Evolutionary conservation across 2,888 invertebrate species (phyloP), one percentile per base, ranked within the genome.

Genomic region (Sarcophaga variegata): DNA sequence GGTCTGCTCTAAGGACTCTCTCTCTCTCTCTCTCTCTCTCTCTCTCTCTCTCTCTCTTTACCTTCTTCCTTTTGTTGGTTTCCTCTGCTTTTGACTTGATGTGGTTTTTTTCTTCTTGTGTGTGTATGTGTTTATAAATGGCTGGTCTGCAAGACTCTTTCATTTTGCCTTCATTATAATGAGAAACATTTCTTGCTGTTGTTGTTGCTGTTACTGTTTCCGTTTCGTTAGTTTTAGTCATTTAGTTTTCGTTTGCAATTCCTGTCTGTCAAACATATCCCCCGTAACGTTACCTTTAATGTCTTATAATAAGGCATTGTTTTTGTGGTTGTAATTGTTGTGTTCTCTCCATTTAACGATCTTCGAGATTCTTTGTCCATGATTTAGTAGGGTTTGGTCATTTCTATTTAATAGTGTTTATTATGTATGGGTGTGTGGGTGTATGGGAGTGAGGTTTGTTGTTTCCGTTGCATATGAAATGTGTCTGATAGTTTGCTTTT

Each of bases 241-340:
- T 64, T 78, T 72, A 60, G 72, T 74, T 69, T 75, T 75, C 47
- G n/a, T 83, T 79, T 79, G 74, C 45, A 69, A 45, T 83, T 83
- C 59, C 63, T 69, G 79, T 22, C 79, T 70, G 70, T 69, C 79
- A 79, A 45, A 72, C 17, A 54, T 77, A 22, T 72, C 37, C 20
- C 45, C 54, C 75, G 81, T 79, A 75, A 62, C n/a, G 20, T 78
- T 74, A 69, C 63, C 69, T 59, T 54, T 69, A 75, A 47, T 75
- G 37, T 64, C 69, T 83, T 75, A 69, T 49, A 63, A 79, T 74
- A 79, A 74, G 69, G 12, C 20, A 63, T 69, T 70, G 54, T 54
- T 54, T 54, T 54, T 54, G 54, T 54, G 37, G 37, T 37, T 37
- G 37, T 37, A 37, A 37, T 37, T 37, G 37, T 37, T 37, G 37